Conservation (phyloP, 2,888 invertebrate species). For the Autographa gamma region DNA sequence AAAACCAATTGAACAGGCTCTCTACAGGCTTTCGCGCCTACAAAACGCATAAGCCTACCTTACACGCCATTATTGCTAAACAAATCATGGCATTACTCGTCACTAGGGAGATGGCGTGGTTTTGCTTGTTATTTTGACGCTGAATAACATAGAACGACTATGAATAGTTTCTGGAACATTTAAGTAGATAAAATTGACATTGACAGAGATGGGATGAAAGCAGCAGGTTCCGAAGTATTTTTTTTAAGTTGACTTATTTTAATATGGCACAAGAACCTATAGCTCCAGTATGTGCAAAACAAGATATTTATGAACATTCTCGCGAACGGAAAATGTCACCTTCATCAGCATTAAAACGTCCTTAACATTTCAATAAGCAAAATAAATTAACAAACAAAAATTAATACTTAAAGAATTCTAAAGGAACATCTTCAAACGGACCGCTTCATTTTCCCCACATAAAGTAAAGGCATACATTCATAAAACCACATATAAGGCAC, state of each 20-base stretch:
- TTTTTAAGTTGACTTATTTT: no score
- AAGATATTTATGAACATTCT: neutral
- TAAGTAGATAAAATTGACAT: no score
- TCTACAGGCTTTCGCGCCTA: constrained; percentile 70
- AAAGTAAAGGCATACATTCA: constrained; percentile 43
- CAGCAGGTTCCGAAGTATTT: no score
- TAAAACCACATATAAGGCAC: constrained; percentile 48
- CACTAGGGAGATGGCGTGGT: constrained; percentile 27
- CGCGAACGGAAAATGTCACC: neutral
- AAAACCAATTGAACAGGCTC: constrained; percentile 67
- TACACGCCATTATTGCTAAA: constrained; percentile 67
- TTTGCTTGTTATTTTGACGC: constrained; percentile 21
- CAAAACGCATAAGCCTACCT: constrained; percentile 68
- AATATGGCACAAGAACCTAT: no score
- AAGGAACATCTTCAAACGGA: constrained; percentile 26
- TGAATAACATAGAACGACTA: no score
- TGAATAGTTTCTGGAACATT: no score
- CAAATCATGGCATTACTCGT: constrained; percentile 69
- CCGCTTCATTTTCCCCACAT: constrained; percentile 25
- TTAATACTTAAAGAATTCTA: neutral
- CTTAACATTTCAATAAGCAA: constrained; percentile 5
- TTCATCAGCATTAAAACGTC: neutral
- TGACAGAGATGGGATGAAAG: no score
- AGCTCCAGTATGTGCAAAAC: no score
- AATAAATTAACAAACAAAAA: neutral